Percentiles rank a stretch among this genome's conserved stretches.
Conservation (phyloP, 1,140 invertebrate genomes). For the Ips typographus region DNA sequence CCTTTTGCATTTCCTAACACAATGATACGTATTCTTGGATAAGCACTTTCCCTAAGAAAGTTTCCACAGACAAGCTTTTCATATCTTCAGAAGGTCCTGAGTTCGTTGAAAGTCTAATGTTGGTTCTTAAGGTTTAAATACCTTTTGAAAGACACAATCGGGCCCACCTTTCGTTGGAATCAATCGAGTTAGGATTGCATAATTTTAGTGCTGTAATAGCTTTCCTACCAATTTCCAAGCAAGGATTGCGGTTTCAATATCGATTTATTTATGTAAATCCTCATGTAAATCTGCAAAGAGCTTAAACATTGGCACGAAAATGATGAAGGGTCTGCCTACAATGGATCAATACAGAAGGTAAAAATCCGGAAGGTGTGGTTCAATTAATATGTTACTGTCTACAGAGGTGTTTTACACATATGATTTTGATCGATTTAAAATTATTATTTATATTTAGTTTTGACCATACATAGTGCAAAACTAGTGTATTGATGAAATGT, state of each 20-base stretch:
- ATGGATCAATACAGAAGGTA: not conserved
- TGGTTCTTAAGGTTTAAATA: too few species aligned
- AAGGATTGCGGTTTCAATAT: constrained; percentile 6
- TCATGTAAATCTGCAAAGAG: constrained; percentile 3
- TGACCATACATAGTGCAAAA: too few species aligned
- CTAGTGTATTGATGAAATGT: too few species aligned
- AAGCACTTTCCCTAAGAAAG: not conserved
- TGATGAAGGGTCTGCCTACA: constrained; percentile 2
- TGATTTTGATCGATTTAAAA: too few species aligned
- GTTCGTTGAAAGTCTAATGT: too few species aligned
- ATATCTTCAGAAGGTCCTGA: too few species aligned
- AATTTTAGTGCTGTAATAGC: constrained; percentile 1
- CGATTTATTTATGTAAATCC: constrained; percentile 6
- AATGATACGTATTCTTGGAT: not conserved
- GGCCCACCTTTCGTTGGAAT: not conserved
- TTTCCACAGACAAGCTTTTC: not conserved
- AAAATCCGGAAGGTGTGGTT: not conserved
- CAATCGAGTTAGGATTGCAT: constrained; percentile 1
- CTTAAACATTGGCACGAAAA: constrained; percentile 4
- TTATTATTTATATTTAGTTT: too few species aligned
- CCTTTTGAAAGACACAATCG: too few species aligned
- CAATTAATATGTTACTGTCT: too few species aligned
- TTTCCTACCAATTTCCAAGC: constrained; percentile 2
- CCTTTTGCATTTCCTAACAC: not conserved
- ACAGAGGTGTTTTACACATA: too few species aligned